A percentile compares a stretch with the other conserved stretches of the same genome.
Evolutionary conservation across 2,113 vertebrate species (phyloP).

Genomic region (Alces alces): DNA sequence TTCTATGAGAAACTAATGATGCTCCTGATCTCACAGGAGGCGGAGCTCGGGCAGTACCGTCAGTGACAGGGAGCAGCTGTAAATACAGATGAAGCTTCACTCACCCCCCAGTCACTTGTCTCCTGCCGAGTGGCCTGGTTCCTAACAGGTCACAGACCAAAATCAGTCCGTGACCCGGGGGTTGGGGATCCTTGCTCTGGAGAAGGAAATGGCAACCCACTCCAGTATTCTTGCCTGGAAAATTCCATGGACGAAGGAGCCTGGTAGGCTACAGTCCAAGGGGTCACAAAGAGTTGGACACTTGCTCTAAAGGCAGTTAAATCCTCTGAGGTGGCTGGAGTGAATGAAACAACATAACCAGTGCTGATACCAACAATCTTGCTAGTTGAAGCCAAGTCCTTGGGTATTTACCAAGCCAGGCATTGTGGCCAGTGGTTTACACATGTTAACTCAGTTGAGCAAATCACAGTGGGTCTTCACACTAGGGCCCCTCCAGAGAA

Average conservation of each 20-base stretch:
- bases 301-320: neutral
- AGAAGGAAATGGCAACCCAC: neutral
- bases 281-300: neutral
- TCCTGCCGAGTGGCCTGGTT: neutral
- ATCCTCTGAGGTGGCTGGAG: neutral
- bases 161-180: neutral
- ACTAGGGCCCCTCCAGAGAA: neutral
- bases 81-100: neutral
- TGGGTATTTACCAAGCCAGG: neutral
- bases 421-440: accelerated
- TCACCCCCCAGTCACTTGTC: neutral
- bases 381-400: neutral
- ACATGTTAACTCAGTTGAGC: neutral
- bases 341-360: too few relatives aligned
- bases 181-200: neutral
- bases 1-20: neutral
- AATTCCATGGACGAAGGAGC: neutral
- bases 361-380: too few relatives aligned
- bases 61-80: neutral
- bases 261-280: neutral
- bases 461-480: neutral
- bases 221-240: neutral
- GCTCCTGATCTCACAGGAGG: neutral
- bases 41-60: neutral
- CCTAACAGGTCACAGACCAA: neutral